These are phyloP conservation scores for Eira barbara DNA, from an alignment of 2,113 vertebrate species.

Conservation along the genomic window DNA sequence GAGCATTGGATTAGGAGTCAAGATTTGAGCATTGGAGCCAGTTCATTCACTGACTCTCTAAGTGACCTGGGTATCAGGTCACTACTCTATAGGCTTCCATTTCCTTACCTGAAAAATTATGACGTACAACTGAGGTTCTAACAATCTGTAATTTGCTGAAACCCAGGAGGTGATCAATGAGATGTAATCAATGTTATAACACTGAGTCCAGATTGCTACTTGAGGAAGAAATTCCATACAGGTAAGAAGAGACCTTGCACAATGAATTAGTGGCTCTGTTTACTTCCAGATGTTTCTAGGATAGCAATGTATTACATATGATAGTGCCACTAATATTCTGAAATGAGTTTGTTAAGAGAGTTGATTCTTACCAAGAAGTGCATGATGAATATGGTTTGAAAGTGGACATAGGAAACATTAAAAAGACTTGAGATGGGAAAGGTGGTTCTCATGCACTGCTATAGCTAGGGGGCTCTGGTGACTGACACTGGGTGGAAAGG, in stretches of 20 bases:
- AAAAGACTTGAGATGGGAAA: neutral
- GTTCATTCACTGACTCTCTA: neutral
- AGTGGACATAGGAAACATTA: neutral
- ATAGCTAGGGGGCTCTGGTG: neutral
- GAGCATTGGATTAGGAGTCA: neutral
- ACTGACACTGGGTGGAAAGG: neutral
- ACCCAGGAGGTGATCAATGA: neutral
- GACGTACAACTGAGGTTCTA: neutral
- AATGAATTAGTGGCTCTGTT: neutral
- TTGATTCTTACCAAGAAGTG: neutral
- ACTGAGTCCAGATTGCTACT: neutral
- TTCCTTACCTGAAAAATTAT: constrained; percentile 11
- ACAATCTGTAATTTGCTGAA: constrained; percentile 10
- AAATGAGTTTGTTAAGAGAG: neutral
- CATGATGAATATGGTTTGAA: neutral
- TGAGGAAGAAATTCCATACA: neutral
- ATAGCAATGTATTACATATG: neutral
- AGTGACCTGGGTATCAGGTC: neutral
- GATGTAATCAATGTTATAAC: neutral
- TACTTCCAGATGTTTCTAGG: neutral
- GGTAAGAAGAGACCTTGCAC: neutral
- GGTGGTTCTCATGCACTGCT: neutral
- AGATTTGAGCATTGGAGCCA: neutral
- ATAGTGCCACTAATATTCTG: neutral
- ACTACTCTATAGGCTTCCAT: neutral